Base-by-base conservation (phyloP, 2,797 vertebrate genomes). In the Chromobotia macracanthus region DNA sequence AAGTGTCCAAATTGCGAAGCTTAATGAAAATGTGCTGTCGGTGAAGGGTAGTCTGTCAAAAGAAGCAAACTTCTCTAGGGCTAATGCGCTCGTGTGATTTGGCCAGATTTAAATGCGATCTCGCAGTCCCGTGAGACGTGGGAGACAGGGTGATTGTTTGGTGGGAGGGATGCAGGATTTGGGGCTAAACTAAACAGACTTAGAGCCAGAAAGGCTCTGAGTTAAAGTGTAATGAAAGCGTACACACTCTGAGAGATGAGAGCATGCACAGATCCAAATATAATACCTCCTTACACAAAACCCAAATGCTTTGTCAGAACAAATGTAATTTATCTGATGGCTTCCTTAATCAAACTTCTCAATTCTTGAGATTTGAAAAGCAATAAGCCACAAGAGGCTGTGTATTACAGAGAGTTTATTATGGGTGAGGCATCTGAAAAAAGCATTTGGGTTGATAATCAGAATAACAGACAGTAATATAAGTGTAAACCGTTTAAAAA, bases 1-100 rank as follows among this genome's bases (percentile, higher is more conserved):
- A 90, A 90, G 89, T 89, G 88, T 93, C 91, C 93, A 94, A 93
- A 93, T 90, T 93, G 91, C 92, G 88, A 89, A 84, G 86, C 89
- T 89, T 91, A 92, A 93, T 92, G 89, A 91, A 91, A 92, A 91
- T 89, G 63, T 69, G 72, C 81, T 77, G 82, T 89, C 88, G 90
- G 85, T 75, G 82, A 84, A 90, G 89, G 87, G 68, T 84, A 89
- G 90, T 90, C 92, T 92, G 89, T 88, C 93, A 92, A 92, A 91
- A 28, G 77, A 77, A 38, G 85, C 9, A 88, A 89, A 90, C 88
- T 92, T 93, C 91, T 92, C 91, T 89, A 90, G 92, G 91, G 90
- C 87, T 90, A 89, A 89, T 90, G 87, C 75, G 83, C 88, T 89
- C 88, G 81, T 88, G 81, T 78, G 88, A 89, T 85, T 92, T 85